Conservation (phyloP, 2,113 vertebrate genomes). For the Crotalus helleri region DNA sequence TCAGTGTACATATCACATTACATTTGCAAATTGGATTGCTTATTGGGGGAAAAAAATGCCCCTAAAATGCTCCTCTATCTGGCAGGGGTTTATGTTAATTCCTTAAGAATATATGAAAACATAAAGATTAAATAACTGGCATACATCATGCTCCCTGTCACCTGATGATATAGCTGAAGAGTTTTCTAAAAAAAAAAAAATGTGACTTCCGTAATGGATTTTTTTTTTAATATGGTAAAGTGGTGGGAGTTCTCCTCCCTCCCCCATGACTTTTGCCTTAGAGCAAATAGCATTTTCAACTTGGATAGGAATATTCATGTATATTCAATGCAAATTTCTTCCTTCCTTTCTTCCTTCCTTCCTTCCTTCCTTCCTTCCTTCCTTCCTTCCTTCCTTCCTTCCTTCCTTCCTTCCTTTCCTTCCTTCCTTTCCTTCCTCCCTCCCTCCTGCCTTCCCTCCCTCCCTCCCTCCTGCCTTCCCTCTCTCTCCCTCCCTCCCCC, state of each 20-base stretch:
- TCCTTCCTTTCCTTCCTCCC: no score
- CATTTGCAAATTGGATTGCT: not conserved
- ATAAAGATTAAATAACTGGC: not conserved
- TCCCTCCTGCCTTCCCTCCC: no score
- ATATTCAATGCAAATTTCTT: not conserved
- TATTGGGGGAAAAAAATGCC: not conserved
- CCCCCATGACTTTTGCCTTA: not conserved
- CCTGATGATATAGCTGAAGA: not conserved
- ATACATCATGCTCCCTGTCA: not conserved
- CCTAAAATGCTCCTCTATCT: not conserved
- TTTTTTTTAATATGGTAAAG: not conserved
- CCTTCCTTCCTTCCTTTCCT: no score
- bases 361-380: no score
- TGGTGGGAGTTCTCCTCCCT: not conserved
- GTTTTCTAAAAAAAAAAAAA: not conserved
- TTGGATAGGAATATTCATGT: not conserved
- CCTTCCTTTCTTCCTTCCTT: no score
- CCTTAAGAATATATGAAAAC: not conserved
- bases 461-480: no score
- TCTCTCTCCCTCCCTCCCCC: no score
- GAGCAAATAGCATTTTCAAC: not conserved
- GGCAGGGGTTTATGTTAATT: not conserved
- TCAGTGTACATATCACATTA: not conserved
- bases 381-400: no score
- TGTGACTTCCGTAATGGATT: not conserved